Conservation (phyloP, 2,888 invertebrate species). For the Xestoiulus laeticollis region DNA sequence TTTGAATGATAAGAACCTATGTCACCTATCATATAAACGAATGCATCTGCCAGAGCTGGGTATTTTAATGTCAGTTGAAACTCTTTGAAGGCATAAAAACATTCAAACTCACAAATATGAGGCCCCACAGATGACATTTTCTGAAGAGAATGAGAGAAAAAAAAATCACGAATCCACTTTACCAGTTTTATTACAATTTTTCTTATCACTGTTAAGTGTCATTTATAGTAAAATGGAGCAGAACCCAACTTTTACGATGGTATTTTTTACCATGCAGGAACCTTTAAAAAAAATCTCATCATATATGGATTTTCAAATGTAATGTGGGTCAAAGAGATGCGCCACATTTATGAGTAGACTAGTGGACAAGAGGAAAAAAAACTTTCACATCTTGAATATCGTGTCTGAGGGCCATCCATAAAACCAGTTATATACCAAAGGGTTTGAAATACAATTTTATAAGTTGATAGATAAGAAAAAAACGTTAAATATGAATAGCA, state of each 20-base stretch:
- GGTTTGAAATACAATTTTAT: neutral
- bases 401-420: neutral
- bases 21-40: neutral
- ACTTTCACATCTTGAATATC: neutral
- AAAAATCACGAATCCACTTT: neutral
- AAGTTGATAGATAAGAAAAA: too few relatives aligned
- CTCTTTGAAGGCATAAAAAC: neutral
- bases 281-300: neutral
- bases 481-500: neutral
- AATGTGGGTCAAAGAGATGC: neutral
- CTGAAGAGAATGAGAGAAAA: neutral
- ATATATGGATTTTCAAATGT: neutral
- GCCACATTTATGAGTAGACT: neutral
- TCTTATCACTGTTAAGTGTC: neutral
- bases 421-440: neutral
- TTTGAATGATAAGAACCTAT: neutral
- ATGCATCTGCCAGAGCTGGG: neutral
- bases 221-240: neutral
- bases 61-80: neutral
- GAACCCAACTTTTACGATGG: neutral
- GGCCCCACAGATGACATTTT: neutral
- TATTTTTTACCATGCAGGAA: neutral
- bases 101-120: neutral
- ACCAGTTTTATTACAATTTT: neutral
- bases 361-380: neutral